Evolutionary conservation across 2,113 vertebrate species (phyloP).

Genomic region (Lamprotornis superbus): DNA sequence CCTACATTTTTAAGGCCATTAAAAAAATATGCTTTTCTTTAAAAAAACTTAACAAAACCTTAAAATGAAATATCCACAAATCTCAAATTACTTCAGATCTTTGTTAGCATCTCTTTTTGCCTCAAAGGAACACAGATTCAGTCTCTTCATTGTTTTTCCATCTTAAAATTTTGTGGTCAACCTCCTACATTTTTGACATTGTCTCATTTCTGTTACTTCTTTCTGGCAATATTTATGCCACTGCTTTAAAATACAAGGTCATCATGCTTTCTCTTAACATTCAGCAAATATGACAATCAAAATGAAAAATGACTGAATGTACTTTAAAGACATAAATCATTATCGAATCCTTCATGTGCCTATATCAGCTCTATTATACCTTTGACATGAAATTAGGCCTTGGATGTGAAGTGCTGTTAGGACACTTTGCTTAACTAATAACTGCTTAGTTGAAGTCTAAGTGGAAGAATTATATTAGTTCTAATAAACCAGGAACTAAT

Average conservation of each 20-base stretch:
- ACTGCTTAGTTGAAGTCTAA: background rate
- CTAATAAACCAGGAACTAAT: background rate
- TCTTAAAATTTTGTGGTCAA: background rate
- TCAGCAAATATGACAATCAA: background rate
- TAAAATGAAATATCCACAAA: background rate
- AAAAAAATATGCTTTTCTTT: background rate
- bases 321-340: background rate
- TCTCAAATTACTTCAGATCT: background rate
- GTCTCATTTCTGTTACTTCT: background rate
- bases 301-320: background rate
- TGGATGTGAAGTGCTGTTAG: background rate
- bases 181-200: background rate
- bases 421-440: slow-evolving; percentile 1
- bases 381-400: background rate
- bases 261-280: background rate
- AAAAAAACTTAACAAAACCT: background rate
- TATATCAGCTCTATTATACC: background rate
- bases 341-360: background rate
- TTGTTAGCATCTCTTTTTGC: background rate
- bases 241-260: background rate
- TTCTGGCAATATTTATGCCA: background rate
- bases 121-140: background rate
- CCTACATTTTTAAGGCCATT: background rate
- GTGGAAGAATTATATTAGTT: background rate
- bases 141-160: background rate